Base-by-base conservation (phyloP, 2,113 vertebrate genomes). In the Corvus moneduloides region DNA sequence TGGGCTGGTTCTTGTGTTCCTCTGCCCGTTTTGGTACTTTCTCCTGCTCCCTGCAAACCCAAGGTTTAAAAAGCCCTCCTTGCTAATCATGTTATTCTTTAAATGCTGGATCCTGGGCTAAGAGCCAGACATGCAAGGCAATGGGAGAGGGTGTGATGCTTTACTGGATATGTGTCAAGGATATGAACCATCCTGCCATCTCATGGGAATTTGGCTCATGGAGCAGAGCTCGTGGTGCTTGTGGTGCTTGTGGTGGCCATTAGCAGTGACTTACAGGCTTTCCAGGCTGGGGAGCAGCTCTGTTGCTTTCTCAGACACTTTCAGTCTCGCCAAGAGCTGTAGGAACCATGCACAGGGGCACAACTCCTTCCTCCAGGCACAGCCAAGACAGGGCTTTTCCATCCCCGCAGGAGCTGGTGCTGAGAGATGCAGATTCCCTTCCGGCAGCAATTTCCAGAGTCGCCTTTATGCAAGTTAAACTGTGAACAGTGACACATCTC, bases 61-160 rank as follows among this genome's bases (percentile, higher is more conserved):
- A 33, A 54, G 63, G 46, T 89, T 94, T 72, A 92, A 92, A 94
- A 89, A 88, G 21, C 63, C 68, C 85, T 88, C 76, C 85, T 90
- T 54, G 76, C 58, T 84, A 28, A 27, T 84, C 52, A 68, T 32
- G 37, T 48, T 35, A 62, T 89, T 88, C 79, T 82, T 72, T 63
- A 61, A 64, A 85, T 86, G 79, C 68, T 63, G 64, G 75, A 37
- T 37, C 68, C 56, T 3, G 2, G 93, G 85, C 51, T 49, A 24
- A 32, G 41, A 49, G 79, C 93, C 92, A 94, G 88, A 55, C 41
- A 21, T 21, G 35, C 61, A 72, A 81, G 73, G 96, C 93, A 77
- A 10, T 9, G 49, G 85, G 52, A 84, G 85, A 92, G 83, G 73
- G 68, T 56, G 92, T 49, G 88, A 84, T 87, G 76, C 88, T 94